A percentile compares a stretch with the other conserved stretches of the same genome.
phyloP scores from a whole-genome alignment of 2,113 vertebrate genomes.

The Barnardius zonarius region DNA sequence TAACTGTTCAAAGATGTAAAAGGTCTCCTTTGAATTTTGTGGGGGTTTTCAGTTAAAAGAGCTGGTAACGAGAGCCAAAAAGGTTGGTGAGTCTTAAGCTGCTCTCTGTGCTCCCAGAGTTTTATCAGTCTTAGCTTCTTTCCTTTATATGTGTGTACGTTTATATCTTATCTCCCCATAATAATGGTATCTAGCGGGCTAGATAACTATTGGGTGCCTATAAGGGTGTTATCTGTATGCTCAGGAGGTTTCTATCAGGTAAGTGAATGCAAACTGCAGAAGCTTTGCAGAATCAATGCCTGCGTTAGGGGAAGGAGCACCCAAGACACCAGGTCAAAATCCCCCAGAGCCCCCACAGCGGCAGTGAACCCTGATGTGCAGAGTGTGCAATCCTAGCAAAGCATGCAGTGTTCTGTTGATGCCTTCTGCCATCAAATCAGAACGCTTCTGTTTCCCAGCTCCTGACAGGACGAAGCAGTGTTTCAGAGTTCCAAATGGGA shows the following conservation, averaged over 20 bases:
- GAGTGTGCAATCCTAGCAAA: not conserved
- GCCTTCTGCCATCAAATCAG: not conserved
- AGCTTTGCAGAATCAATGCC: not conserved
- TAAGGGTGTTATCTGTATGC: not conserved
- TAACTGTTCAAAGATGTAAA: not conserved
- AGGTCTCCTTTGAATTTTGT: not conserved
- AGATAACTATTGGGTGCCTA: not conserved
- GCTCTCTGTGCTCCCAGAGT: not conserved
- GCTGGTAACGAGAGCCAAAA: not conserved
- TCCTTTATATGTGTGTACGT: not conserved
- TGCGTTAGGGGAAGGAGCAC: not conserved
- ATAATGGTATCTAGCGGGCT: not conserved
- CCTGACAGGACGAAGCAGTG: not conserved
- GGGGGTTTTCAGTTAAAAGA: not conserved
- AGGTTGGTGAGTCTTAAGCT: not conserved
- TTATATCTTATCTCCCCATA: not conserved
- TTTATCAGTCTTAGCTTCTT: not conserved
- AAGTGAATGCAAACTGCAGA: not conserved
- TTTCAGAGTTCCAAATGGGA: not conserved
- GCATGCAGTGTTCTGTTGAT: rapidly evolving
- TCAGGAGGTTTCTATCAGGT: not conserved
- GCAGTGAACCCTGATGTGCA: rapidly evolving
- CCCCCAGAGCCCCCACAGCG: not conserved
- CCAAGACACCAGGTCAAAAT: not conserved
- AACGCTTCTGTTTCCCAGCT: not conserved